Base-by-base conservation (phyloP, 2,113 vertebrate genomes). In the Chaetorhynchus papuensis region DNA sequence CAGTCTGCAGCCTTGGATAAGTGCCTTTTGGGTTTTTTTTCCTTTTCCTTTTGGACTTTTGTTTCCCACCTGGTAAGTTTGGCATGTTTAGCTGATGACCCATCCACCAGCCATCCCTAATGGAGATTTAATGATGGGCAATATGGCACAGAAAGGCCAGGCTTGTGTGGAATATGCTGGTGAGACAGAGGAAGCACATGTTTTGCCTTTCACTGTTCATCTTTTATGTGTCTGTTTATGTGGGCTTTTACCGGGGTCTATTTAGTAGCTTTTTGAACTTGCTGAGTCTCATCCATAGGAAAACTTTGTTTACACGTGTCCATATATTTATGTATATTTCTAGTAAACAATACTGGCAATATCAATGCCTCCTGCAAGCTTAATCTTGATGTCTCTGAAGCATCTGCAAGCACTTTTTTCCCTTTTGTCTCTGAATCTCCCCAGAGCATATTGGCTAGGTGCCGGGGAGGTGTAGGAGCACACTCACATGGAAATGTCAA, bases 1-100 rank as follows among this genome's bases (percentile, higher is more conserved):
- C 92, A 90, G 6, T 42, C 70, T 83, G 63, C 75, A 87, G 37
- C 79, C 87, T 95, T 74, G 82, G 87, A 15, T 45, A 91, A 88
- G 53, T 76, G 33, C 3, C 9, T 17, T 11, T 33, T 6, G 18
- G n/a, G n/a, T n/a, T 15, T 30, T 23, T 7, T 47, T 42, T 53
- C 8, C 31, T 33, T 22, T 7, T 28, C 7, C 1, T 14, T 30
- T 54, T 74, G 59, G 75, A 54, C 56, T 80, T 56, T 18, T 64
- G 44, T 92, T 85, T 94, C 45, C 84, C 54, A 70, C 50, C 54
- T 76, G 79, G 50, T 49, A 31, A 50, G 31, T 37, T 66, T 82
- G 71, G 75, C 70, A 15, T 1, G 1, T 63, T 89, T 26, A 60
- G 64, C 75, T 63, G 82, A 10, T 69, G 60, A 24, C n/a, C 66